Percentiles rank a stretch among this genome's conserved stretches.
phyloP scores from a whole-genome alignment of 1,140 invertebrate species.

The Drosophila santomea region DNA sequence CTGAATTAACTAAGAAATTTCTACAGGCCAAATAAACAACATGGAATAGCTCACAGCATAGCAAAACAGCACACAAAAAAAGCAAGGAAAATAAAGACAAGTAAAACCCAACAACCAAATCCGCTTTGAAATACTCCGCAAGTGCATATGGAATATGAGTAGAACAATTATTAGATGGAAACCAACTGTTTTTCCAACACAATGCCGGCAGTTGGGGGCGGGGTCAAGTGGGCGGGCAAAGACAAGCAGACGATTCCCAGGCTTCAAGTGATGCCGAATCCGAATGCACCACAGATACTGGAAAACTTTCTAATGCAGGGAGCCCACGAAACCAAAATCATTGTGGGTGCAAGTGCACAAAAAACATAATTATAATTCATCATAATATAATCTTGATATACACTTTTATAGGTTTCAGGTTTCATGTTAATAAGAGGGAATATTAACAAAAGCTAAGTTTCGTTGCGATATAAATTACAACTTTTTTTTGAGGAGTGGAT shows the following conservation, averaged over 20 bases:
- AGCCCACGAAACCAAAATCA: constrained; percentile 11
- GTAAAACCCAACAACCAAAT: constrained; percentile 59
- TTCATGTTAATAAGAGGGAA: no score
- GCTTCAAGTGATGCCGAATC: constrained; percentile 61
- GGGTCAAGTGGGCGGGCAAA: constrained; percentile 39
- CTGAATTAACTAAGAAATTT: constrained; percentile 16
- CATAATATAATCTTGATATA: no score
- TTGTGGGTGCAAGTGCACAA: constrained; percentile 4
- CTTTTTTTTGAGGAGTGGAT: no score
- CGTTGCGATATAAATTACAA: no score
- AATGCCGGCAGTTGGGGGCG: constrained; percentile 38
- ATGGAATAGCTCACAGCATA: constrained; percentile 24
- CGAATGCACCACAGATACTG: constrained; percentile 53
- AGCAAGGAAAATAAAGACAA: constrained; percentile 28
- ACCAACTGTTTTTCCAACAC: constrained; percentile 64
- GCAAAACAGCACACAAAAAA: background rate
- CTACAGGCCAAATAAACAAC: constrained; percentile 32
- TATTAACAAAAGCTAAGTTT: no score
- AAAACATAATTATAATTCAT: background rate
- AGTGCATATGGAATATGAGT: constrained; percentile 59
- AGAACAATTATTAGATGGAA: constrained; percentile 74
- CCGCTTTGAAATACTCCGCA: constrained; percentile 60
- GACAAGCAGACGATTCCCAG: constrained; percentile 18
- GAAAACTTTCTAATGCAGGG: constrained; percentile 51
- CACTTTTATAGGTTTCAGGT: no score